These are phyloP conservation scores for Temnothorax ravouxi DNA, from an alignment of 2,888 invertebrate genomes.

Conservation along the genomic window DNA sequence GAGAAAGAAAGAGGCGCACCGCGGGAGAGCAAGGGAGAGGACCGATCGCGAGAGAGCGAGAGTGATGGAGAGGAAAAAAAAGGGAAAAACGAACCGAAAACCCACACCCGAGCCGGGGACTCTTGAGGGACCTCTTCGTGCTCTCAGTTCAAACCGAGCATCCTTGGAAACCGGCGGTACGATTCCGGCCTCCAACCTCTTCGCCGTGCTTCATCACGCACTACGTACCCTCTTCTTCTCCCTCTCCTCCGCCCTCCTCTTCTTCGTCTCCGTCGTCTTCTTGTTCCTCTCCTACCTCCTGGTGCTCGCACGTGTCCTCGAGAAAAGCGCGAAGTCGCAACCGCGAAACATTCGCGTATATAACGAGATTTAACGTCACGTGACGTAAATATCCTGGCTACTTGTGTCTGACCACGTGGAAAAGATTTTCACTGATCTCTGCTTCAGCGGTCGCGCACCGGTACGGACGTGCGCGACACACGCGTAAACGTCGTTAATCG, in stretches of 20 bases:
- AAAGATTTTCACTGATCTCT: constrained; percentile 39
- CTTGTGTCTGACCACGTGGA: constrained; percentile 52
- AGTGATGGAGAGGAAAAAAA: constrained; percentile 77
- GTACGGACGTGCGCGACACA: constrained; percentile 1
- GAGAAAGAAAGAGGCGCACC: constrained; percentile 65
- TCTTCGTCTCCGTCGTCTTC: neutral
- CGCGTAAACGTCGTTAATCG: neutral
- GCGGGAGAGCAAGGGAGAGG: constrained; percentile 61
- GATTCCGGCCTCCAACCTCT: constrained; percentile 70
- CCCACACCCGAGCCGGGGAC: constrained; percentile 83
- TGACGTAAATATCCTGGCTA: constrained; percentile 45
- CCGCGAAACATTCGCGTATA: constrained; percentile 36
- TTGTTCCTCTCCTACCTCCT: constrained; percentile 26
- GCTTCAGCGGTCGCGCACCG: constrained; percentile 10
- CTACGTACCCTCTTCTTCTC: constrained; percentile 35
- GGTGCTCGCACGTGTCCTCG: constrained; percentile 67
- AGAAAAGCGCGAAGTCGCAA: constrained; percentile 62
- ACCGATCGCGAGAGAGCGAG: constrained; percentile 51
- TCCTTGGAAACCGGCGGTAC: constrained; percentile 85
- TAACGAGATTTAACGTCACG: constrained; percentile 35
- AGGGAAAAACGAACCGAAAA: constrained; percentile 84
- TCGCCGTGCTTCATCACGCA: constrained; percentile 61
- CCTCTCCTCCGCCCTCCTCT: constrained; percentile 10
- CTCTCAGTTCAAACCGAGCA: constrained; percentile 85
- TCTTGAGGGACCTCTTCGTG: constrained; percentile 81